phyloP scores from a whole-genome alignment of 2,888 invertebrate genomes.

The Sycophila texana region DNA sequence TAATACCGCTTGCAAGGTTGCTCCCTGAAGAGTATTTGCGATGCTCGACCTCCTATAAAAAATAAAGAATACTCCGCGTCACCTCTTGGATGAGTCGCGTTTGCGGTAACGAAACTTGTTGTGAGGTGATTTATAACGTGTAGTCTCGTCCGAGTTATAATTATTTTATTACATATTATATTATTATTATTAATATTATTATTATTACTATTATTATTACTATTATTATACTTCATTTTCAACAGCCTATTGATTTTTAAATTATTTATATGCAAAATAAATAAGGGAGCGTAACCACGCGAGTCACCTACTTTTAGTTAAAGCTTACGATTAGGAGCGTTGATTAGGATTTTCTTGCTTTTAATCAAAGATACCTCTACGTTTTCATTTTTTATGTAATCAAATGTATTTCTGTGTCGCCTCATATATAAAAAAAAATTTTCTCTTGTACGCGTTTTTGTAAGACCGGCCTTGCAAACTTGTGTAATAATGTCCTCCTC shows the following conservation, averaged over 20 bases:
- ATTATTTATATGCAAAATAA: slow-evolving; percentile 56
- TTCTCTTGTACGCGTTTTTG: slow-evolving; percentile 41
- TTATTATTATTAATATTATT: slow-evolving; percentile 50
- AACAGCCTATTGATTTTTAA: slow-evolving; percentile 52
- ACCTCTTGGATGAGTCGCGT: slow-evolving; percentile 55
- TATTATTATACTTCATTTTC: slow-evolving; percentile 53
- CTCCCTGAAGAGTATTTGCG: slow-evolving; percentile 47
- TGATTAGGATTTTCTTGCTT: slow-evolving; percentile 49
- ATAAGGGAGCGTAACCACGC: slow-evolving; percentile 36
- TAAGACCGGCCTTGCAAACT: slow-evolving; percentile 42
- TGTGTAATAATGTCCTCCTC: slow-evolving; percentile 47
- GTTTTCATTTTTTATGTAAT: slow-evolving; percentile 41
- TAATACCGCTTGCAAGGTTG: slow-evolving; percentile 54
- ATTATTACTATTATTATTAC: slow-evolving; percentile 42
- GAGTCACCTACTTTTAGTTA: slow-evolving; percentile 40
- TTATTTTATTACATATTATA: slow-evolving; percentile 43
- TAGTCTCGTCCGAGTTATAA: slow-evolving; percentile 55
- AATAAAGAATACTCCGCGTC: slow-evolving; percentile 56
- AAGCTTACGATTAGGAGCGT: slow-evolving; percentile 38
- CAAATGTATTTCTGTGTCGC: slow-evolving; percentile 44
- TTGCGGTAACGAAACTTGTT: slow-evolving; percentile 51
- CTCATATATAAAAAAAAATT: slow-evolving; percentile 16
- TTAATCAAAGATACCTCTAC: slow-evolving; percentile 37
- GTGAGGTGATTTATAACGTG: slow-evolving; percentile 53
- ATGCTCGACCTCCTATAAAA: slow-evolving; percentile 53